These are phyloP conservation scores for Potamarius usumacintae DNA, from an alignment of 2,113 vertebrate genomes.

Conservation along the genomic window DNA sequence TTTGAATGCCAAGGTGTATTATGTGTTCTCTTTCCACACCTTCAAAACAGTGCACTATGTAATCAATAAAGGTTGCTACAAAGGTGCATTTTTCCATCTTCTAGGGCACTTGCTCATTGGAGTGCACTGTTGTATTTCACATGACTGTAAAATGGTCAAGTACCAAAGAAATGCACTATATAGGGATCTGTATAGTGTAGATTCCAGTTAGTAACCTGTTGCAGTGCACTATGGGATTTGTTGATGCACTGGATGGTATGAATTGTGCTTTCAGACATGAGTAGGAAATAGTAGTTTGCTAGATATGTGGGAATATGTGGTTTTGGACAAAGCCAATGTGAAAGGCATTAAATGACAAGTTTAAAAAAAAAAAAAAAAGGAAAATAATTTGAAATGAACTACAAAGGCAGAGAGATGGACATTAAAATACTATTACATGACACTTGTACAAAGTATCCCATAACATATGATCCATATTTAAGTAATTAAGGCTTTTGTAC, in stretches of 20 bases:
- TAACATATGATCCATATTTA: background rate
- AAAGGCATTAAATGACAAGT: background rate
- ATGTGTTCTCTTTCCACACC: too few relatives aligned
- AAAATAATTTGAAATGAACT: background rate
- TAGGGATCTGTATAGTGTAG: background rate
- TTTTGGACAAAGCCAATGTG: constrained; percentile 9
- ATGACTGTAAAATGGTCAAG: background rate
- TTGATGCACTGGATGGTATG: background rate
- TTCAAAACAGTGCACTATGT: background rate
- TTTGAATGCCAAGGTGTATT: too few relatives aligned
- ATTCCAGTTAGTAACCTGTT: background rate
- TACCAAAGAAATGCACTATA: background rate
- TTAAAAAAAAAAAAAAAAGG: too few relatives aligned
- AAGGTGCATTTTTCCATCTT: background rate
- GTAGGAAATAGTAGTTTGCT: background rate
- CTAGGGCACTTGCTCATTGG: background rate
- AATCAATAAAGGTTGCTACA: too few relatives aligned
- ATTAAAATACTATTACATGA: background rate
- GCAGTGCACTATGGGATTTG: constrained; percentile 3
- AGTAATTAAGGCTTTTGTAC: background rate
- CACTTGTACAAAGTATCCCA: background rate
- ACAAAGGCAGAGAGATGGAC: background rate
- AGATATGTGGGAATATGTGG: background rate
- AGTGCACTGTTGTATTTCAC: background rate
- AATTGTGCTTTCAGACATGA: background rate